Evolutionary conservation across 2,888 invertebrate species (phyloP).

Genomic region (Rhabditoides inermis): DNA sequence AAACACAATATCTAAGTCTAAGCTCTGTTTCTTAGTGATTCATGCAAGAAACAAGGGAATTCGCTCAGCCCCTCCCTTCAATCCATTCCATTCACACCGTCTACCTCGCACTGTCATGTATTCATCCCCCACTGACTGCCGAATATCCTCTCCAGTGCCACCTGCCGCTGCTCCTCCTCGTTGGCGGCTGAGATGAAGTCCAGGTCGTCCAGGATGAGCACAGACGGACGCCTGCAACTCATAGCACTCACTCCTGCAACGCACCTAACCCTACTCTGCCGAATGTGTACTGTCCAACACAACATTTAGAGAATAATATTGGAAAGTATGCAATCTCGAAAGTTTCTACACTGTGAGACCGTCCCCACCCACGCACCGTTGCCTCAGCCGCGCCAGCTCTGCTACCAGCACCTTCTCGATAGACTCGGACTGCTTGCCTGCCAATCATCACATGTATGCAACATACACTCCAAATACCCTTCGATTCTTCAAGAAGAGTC

Average conservation of each 20-base stretch:
- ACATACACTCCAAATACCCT: background rate
- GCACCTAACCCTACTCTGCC: too few relatives aligned
- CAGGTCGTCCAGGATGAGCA: conserved; percentile 35
- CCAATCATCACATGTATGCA: conserved; percentile 1
- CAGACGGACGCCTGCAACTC: conserved; percentile 24
- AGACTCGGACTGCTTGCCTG: conserved; percentile 27
- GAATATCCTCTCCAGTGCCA: conserved; percentile 29
- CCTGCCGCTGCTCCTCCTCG: conserved; percentile 36
- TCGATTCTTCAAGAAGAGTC: conserved; percentile 5
- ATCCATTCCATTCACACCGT: too few relatives aligned
- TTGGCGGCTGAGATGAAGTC: conserved; percentile 27
- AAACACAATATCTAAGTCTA: too few relatives aligned
- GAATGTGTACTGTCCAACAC: too few relatives aligned
- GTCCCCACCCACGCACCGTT: too few relatives aligned
- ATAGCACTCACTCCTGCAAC: too few relatives aligned
- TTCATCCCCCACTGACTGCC: conserved; percentile 12
- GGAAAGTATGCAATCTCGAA: too few relatives aligned
- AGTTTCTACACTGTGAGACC: too few relatives aligned
- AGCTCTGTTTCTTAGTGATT: too few relatives aligned
- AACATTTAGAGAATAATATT: too few relatives aligned
- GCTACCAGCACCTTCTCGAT: conserved; percentile 26
- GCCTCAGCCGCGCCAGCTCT: conserved; percentile 14
- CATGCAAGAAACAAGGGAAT: too few relatives aligned
- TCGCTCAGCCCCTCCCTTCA: too few relatives aligned
- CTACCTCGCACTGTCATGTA: background rate